Evolutionary conservation across 1,140 invertebrate species (phyloP), one percentile per base, ranked within the genome.

Genomic region (Diprion similis): DNA sequence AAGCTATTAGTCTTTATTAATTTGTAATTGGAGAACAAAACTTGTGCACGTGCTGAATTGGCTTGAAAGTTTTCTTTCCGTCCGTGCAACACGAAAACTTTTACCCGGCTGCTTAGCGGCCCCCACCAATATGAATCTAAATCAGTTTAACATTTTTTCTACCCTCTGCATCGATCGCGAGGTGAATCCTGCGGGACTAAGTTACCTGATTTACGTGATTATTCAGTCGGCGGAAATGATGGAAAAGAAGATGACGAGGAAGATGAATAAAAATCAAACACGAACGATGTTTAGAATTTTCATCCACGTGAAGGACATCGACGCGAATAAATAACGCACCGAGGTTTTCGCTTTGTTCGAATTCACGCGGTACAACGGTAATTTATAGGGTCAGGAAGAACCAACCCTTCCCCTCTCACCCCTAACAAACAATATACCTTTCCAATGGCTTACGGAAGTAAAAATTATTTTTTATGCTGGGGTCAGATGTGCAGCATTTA

Each of bases 1-100:
- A 82, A 83, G 80, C 81, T 82, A 79, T 83, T 82, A 83, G 81
- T 82, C 82, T 82, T 80, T 81, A 83, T 84, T 83, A 84, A 84
- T 84, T 81, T 77, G 74, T 80, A 81, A 84, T 83, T 81, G 82
- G 74, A 71, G 77, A 71, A 80, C 80, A 77, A 82, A 82, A 83
- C 76, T 82, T 83, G 79, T 48, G 24, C 24, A 77, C 71, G 65
- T 71, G 73, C 46, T 45, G 75, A 77, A 76, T 77, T 46, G 71
- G 67, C 69, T 79, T 74, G 51, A 59, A 59, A 59, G 11, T 59
- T 59, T 59, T 59, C 11, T 59, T 37, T 37, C 24, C 24, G 24
- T 37, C 24, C 24, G 24, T 37, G 24, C 24, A 37, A 37, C 24
- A 37, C 24, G 24, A 37, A 37, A 37, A 37, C 24, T 37, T 37